Evolutionary conservation across 2,113 vertebrate species (phyloP), one percentile per base, ranked within the genome.

Genomic region (Chiloscyllium plagiosum): DNA sequence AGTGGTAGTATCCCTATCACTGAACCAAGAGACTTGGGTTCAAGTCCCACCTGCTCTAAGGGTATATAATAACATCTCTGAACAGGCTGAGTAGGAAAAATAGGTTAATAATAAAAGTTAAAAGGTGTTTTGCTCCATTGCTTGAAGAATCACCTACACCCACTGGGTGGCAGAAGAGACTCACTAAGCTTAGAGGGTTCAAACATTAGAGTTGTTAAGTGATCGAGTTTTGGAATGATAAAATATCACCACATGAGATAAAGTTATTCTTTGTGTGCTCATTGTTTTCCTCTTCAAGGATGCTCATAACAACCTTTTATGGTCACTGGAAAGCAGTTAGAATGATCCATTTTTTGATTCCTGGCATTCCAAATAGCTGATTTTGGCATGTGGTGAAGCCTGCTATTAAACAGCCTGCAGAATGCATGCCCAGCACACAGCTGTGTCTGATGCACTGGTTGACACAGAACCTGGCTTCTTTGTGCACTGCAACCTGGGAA

Each of bases 131-230:
- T 65, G 89, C 29, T 65, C 15, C 15, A 22, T 65, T 66, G 89
- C n/a, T 17, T 37, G 89, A n/a, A 65, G 29, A 66, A 65, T 92
- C 37, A 92, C 13, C 33, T 12, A 65, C 37, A 1, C n/a, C 93
- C 93, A 95, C 93, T 50, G 68, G 93, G 93, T 72, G 93, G 93
- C 93, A 95, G 93, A 4, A 95, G 37, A 95, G 93, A 95, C 66
- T 72, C 19, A 33, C 42, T 29, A 12, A 95, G 68, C 68, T 3
- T 6, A 37, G 66, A 20, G 7, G 33, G 17, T 68, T 93, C 33
- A 93, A n/a, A 29, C 52, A 66, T 37, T 33, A 65, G 3, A 92
- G 56, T 37, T 15, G 6, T n/a, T 94, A 69, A 94, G 68, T 68
- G 61, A 6, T 24, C 20, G 33, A 26, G 22, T 10, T 70, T 42